phyloP scores from a whole-genome alignment of 2,888 invertebrate genomes.

The Boloria euphrosyne region DNA sequence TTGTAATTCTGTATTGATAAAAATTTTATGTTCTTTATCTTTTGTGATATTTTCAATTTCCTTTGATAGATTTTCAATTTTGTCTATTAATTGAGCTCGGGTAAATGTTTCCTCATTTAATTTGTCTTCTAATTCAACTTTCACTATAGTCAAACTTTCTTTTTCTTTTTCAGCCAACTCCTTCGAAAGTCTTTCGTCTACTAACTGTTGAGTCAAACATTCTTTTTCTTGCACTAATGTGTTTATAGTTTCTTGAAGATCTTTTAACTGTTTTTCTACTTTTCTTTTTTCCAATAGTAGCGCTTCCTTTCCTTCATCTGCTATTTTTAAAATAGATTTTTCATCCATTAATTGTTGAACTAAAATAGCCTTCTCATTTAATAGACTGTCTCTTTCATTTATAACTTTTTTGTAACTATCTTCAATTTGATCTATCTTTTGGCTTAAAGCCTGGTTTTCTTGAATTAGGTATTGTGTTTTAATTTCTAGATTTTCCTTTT shows the following conservation, averaged over 20 bases:
- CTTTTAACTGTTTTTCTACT: constrained; percentile 30
- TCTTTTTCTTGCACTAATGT: constrained; percentile 48
- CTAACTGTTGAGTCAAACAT: constrained; percentile 51
- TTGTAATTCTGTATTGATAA: constrained; percentile 13
- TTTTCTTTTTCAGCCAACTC: constrained; percentile 52
- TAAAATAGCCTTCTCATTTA: constrained; percentile 45
- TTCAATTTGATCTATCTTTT: constrained; percentile 30
- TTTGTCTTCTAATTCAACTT: constrained; percentile 34
- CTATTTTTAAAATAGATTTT: constrained; percentile 45
- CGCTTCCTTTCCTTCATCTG: constrained; percentile 39
- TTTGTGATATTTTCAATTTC: constrained; percentile 11
- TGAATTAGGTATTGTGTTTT: constrained; percentile 43
- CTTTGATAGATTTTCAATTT: constrained; percentile 18
- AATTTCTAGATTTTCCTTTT: constrained; percentile 40
- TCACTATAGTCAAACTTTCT: constrained; percentile 38
- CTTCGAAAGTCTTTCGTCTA: constrained; percentile 51
- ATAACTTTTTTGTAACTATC: constrained; percentile 39
- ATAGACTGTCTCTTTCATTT: constrained; percentile 43
- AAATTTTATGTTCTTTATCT: constrained; percentile 17
- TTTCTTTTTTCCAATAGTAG: constrained; percentile 42
- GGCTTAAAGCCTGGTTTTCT: constrained; percentile 38
- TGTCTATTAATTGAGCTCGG: constrained; percentile 12
- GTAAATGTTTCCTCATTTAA: constrained; percentile 12
- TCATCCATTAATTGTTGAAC: constrained; percentile 44
- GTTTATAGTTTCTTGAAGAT: constrained; percentile 29